Conservation (phyloP, 1,140 invertebrate genomes). For the Sycobia sp. region DNA sequence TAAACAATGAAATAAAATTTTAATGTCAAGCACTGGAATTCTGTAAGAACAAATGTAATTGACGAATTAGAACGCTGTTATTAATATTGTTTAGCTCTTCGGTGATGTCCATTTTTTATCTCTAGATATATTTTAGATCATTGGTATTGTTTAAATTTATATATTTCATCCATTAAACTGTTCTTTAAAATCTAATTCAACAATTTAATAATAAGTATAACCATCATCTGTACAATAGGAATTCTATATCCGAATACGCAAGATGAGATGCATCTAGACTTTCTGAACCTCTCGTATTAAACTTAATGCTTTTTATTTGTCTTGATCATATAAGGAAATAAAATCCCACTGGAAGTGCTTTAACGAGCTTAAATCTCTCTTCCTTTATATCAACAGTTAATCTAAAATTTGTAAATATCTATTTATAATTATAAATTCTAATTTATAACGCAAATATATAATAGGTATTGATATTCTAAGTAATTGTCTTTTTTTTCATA, state of each 20-base stretch:
- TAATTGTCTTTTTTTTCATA: too few species aligned
- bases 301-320: not conserved
- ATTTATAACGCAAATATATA: slow-evolving; percentile 14
- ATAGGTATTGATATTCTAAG: not conserved
- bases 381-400: not conserved
- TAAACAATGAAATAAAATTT: too few species aligned
- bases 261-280: slow-evolving; percentile 34
- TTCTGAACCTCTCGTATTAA: not conserved
- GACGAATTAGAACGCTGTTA: too few species aligned
- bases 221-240: slow-evolving; percentile 37
- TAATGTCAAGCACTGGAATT: too few species aligned
- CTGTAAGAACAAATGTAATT: too few species aligned
- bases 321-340: slow-evolving; percentile 11
- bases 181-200: slow-evolving; percentile 23
- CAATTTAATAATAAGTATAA: slow-evolving; percentile 35
- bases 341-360: slow-evolving; percentile 1
- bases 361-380: not conserved
- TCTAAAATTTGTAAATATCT: not conserved
- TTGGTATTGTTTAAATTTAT: slow-evolving; percentile 13
- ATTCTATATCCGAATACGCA: slow-evolving; percentile 38
- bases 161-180: slow-evolving; percentile 11
- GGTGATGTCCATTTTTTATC: not conserved
- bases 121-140: not conserved
- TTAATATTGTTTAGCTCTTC: not conserved
- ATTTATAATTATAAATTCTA: not conserved